Evolutionary conservation across 2,797 vertebrate genomes (phyloP), one percentile per base, ranked within the genome.

Genomic region (Melanotaenia parkinsoni): DNA sequence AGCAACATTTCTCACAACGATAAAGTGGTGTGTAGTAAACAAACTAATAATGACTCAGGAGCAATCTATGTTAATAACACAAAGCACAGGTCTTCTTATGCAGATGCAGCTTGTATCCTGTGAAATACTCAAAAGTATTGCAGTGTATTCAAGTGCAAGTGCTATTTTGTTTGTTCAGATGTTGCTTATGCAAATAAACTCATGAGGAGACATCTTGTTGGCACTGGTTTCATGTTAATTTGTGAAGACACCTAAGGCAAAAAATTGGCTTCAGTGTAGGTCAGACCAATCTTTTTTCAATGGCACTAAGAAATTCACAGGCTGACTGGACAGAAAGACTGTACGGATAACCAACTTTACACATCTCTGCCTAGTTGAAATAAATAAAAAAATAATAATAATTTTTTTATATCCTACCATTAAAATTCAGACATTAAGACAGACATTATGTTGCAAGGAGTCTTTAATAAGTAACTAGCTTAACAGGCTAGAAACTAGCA

Each of bases 401-500:
- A 20, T 0, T 3, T 45, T 1, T 35, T 57, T 47, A 13, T 5
- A 54, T 26, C 51, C 5, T 16, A 14, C 2, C 26, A 26, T 28
- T 54, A 26, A 54, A 28, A 10, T 58, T 58, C n/a, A 53, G 14
- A 12, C 16, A 43, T 28, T 50, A 57, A 28, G 28, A 28, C 28
- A 6, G 5, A 0, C 1, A 33, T 20, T n/a, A n/a, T 0, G 20
- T 60, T 47, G 22, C 26, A 20, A 62, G 10, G 22, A 1, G 1
- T 35, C 24, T 60, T 18, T 64, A 82, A 81, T 83, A 37, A 58
- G 32, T 84, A 67, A 86, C 77, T 3, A 59, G 0, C 53, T 67
- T 8, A 61, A 50, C 9, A 45, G 2, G 33, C 45, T 57, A 30
- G 16, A 45, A 65, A 24, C 38, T 66, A 24, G 32, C 20, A 2